Base-by-base conservation (phyloP, 1,140 invertebrate genomes). In the Tetraneura akinire region DNA sequence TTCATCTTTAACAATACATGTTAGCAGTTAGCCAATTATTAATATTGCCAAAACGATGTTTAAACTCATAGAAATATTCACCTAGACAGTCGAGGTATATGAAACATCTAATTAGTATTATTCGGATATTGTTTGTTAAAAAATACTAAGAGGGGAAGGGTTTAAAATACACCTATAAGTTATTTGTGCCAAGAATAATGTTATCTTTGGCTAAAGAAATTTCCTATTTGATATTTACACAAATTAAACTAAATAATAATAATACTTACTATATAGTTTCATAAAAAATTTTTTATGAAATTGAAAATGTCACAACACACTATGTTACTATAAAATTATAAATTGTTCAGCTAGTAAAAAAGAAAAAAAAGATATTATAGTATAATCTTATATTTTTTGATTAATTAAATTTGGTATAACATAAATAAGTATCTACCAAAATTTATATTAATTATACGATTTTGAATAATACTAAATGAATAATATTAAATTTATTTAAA, bases 101-200 rank as follows among this genome's bases (percentile, higher is more conserved):
- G 18, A 10, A 47, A 45, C 45, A 42, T 45, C 53, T 57, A 76
- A 76, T 76, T 76, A 76, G 71, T 76, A 76, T 37, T 37, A 76
- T 76, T 57, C 51, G 37, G 18, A n/a, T 66, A 68, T 71, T 71
- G 68, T 71, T 71, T 32, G 68, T 51, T 26, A 71, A 71, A 32
- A 51, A 21, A 51, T 29, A n/a, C 23, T 16, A 71, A 45, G 21
- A 0, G 1, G n/a, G 21, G 51, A 71, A 32, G 68, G 71, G 71
- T 51, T 76, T 32, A 55, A 76, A 76, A 76, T 76, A 42, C 42
- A 57, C 32, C 51, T 73, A 53, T 73, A 47, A 55, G 70, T 37
- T 51, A 76, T 57, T 76, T 57, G 71, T 76, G 71, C 71, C 71
- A 76, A 76, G 51, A 76, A 76, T 76, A 76, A 76, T 76, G 37